Evolutionary conservation across 1,140 invertebrate genomes (phyloP), one percentile per base, ranked within the genome.

Genomic region (Saccostrea cuccullata): DNA sequence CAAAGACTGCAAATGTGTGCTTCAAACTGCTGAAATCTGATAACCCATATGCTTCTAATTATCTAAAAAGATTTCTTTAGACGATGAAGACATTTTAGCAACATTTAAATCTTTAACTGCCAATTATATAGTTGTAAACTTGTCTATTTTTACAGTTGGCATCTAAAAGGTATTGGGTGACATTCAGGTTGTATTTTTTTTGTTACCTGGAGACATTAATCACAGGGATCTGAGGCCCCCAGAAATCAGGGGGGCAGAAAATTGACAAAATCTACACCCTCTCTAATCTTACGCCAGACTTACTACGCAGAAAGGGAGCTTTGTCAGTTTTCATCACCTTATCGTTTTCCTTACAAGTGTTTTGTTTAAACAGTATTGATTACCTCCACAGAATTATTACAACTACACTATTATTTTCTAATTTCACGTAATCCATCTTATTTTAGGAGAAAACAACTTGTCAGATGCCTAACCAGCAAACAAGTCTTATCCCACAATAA

Each of bases 241-340:
- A 30, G 26, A 77, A 77, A 77, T 77, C 70, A 77, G 26, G 70
- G 23, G 70, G 70, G 70, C 70, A 77, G 70, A 77, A 30, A 77
- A 77, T 77, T 77, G 11, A 30, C 70, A 77, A 15, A 36, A 26
- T 77, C 70, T 30, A 77, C 70, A 77, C 70, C 26, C 30, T 30
- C 70, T 77, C 70, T 26, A 77, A 30, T 77, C 26, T 36, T 15
- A 11, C 30, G 70, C 70, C 26, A 4, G 70, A 77, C 12, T 77
- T 36, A 17, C 8, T 77, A 26, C 26, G 26, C 13, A 77, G 2
- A 77, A 77, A 6, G 11, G 70, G 26, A 26, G 26, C 23, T 26
- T 26, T 77, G 70, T 77, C 70, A 77, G 23, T 12, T 20, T 64
- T 6, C 58, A 64, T 64, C 58, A 64, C 58, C 17, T 64, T 20